A percentile compares a stretch with the other conserved stretches of the same genome.
phyloP scores from a whole-genome alignment of 2,113 vertebrate genomes.

The Physeter macrocephalus region DNA sequence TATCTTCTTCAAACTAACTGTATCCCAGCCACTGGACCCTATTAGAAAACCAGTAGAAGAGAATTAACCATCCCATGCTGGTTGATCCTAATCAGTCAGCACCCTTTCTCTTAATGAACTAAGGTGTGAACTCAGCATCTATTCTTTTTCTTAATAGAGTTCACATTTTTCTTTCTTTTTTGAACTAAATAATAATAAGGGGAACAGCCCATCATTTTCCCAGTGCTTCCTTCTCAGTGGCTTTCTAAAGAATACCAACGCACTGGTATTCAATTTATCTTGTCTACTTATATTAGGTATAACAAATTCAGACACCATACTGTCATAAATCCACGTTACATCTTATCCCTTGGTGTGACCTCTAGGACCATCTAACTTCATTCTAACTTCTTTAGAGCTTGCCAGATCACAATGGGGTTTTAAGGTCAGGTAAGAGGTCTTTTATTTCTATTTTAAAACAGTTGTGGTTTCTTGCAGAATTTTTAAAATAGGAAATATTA shows the following conservation, averaged over 20 bases:
- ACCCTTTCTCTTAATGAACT: not conserved
- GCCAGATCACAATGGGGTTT: not conserved
- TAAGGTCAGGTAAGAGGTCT: not conserved
- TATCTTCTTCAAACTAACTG: not conserved
- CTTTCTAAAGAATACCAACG: not conserved
- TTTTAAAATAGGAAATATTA: not conserved
- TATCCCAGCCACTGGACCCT: not conserved
- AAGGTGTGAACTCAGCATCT: not conserved
- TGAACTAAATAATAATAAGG: not conserved
- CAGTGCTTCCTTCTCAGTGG: not conserved
- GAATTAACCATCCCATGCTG: not conserved
- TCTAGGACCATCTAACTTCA: not conserved
- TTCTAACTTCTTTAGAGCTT: not conserved
- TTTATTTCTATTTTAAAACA: constrained; percentile 14
- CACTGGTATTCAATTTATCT: not conserved
- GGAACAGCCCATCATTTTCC: not conserved
- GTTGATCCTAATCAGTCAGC: not conserved
- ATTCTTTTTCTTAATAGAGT: not conserved
- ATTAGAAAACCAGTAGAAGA: not conserved
- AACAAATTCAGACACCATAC: not conserved
- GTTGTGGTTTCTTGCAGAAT: not conserved
- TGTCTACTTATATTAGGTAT: not conserved
- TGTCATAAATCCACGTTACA: not conserved
- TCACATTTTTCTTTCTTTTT: not conserved
- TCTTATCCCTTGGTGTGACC: not conserved